Base-by-base conservation (phyloP, 2,888 invertebrate species). In the Cataglyphis rosenhaueri region DNA sequence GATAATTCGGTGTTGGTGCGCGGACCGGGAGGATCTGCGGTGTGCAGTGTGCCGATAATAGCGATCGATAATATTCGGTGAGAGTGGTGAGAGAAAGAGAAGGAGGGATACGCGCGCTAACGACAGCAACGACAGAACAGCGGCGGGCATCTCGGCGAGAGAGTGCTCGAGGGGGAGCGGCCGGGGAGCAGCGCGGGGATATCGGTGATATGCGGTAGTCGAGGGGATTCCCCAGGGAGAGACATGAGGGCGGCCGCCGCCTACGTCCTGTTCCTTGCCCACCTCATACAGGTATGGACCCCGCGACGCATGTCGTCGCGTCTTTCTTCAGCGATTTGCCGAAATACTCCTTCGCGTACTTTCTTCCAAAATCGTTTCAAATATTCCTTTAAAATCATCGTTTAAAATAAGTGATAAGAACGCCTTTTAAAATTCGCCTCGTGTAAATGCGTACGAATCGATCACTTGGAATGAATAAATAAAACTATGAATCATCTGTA, bases 191-290 rank as follows among this genome's bases (percentile, higher is more conserved):
- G 62, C 92, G 91, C 90, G 89, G 89, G 89, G 91, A 70, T 55
- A 92, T 92, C 92, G 93, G 94, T 94, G 94, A 94, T 79, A 79
- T 94, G 94, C 94, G 94, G 94, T 94, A 94, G 94, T 94, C 91
- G 93, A 91, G 92, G 93, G 78, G 92, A 92, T 93, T 92, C 92
- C 92, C 92, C 93, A 93, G 93, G 94, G 94, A 93, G 87, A 94
- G 94, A 94, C 94, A 94, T 94, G 94, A 94, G 94, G 94, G 94
- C 94, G 94, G 94, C 94, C 93, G 93, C 93, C 93, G 93, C 94
- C 93, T 94, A 94, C 94, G 94, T 94, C 94, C 94, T 94, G 93
- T 93, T 94, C 92, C 93, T 94, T 91, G 93, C 94, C 92, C 94
- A 94, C 92, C 93, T 94, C 91, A 94, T 94, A 94, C 94, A 94